Evolutionary conservation across 1,140 invertebrate genomes (phyloP).

Genomic region (Phocides pigmalion): DNA sequence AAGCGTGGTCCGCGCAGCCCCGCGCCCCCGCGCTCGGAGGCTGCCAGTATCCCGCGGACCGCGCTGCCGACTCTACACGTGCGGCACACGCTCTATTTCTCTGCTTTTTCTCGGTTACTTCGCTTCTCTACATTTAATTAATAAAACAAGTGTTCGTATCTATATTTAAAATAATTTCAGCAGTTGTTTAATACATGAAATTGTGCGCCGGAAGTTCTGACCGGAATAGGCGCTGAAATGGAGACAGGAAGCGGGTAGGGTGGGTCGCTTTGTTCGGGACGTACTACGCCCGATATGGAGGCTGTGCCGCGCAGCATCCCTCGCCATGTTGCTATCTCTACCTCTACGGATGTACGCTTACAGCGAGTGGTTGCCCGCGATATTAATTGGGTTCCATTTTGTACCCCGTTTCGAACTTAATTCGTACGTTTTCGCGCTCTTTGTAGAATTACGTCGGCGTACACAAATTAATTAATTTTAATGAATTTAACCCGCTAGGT

Average conservation of each 20-base stretch:
- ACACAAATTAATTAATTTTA: constrained; percentile 27
- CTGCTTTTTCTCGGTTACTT: constrained; percentile 33
- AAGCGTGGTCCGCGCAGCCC: constrained; percentile 71
- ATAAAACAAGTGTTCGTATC: constrained; percentile 50
- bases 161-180: constrained; percentile 43
- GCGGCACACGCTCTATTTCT: constrained; percentile 44
- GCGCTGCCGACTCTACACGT: constrained; percentile 67
- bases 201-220: constrained; percentile 28
- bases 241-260: constrained; percentile 61
- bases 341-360: constrained; percentile 7
- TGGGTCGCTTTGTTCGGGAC: constrained; percentile 68
- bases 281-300: constrained; percentile 69
- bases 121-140: constrained; percentile 45
- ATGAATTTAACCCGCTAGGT: background rate
- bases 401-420: constrained; percentile 24
- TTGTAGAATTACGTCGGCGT: constrained; percentile 9
- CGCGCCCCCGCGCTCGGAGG: constrained; percentile 64
- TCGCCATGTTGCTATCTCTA: constrained; percentile 51
- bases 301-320: constrained; percentile 79
- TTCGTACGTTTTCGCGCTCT: constrained; percentile 11
- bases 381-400: constrained; percentile 28
- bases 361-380: constrained; percentile 11
- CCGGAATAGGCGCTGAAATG: constrained; percentile 44
- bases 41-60: constrained; percentile 78
- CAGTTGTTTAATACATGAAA: constrained; percentile 57